phyloP scores from a whole-genome alignment of 2,113 vertebrate genomes.

The Rhipidura dahli region DNA sequence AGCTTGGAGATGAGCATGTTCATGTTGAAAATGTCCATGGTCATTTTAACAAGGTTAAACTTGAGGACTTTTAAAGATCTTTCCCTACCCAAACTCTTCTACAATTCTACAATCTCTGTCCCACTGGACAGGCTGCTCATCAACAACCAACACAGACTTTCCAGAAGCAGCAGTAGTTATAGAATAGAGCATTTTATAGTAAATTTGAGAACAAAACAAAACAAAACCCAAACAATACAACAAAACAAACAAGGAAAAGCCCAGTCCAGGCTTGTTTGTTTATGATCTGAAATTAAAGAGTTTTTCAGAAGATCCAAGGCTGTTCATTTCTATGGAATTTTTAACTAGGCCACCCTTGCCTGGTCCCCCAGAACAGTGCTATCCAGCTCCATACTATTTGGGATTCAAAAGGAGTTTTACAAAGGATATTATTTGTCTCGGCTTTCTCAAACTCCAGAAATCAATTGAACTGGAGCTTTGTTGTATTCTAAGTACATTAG shows the following conservation, averaged over 20 bases:
- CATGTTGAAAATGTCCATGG: not conserved
- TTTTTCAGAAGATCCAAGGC: not conserved
- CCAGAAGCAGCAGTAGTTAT: not conserved
- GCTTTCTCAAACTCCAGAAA: not conserved
- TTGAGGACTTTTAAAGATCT: too few species aligned
- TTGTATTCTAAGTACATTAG: not conserved
- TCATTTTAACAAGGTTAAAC: not conserved
- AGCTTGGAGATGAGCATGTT: not conserved
- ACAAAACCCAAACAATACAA: not conserved
- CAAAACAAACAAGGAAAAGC: not conserved
- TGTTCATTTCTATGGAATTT: not conserved
- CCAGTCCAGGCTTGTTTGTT: not conserved
- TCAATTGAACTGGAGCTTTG: not conserved
- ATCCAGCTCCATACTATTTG: not conserved
- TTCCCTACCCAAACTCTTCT: not conserved
- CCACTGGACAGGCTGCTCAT: not conserved
- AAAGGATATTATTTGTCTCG: not conserved
- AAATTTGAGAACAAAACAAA: not conserved
- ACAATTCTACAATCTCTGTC: rapidly evolving
- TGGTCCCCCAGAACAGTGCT: not conserved
- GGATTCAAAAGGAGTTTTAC: not conserved
- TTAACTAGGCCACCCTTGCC: not conserved
- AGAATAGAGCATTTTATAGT: not conserved
- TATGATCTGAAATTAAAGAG: not conserved
- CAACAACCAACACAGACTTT: not conserved